These are phyloP conservation scores for Chloroceryle amazona DNA, from an alignment of 2,797 vertebrate species.

Conservation along the genomic window DNA sequence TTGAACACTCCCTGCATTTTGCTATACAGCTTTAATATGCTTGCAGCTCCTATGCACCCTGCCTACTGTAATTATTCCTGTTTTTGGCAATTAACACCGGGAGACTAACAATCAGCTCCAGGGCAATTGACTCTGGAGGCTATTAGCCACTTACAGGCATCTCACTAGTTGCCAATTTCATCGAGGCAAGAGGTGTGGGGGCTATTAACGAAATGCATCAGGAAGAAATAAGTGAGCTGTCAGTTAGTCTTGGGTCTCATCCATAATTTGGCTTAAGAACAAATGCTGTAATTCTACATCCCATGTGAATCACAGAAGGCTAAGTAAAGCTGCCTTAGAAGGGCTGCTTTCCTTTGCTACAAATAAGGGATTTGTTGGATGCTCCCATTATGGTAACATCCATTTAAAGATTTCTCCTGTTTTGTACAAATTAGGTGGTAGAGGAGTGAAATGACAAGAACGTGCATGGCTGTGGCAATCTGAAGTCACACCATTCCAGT, in stretches of 20 bases:
- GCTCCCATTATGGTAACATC: background rate
- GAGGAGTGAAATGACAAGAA: background rate
- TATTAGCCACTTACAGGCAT: conserved; percentile 61
- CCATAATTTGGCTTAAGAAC: conserved; percentile 38
- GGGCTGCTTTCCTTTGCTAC: background rate
- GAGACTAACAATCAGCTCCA: conserved; percentile 64
- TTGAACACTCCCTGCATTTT: background rate
- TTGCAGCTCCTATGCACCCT: background rate
- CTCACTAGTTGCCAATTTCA: conserved; percentile 40
- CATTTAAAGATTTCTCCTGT: background rate
- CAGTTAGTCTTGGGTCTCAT: conserved; percentile 41
- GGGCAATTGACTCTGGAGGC: conserved; percentile 51
- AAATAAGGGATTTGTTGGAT: background rate
- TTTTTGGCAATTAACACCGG: conserved; percentile 65
- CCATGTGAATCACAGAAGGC: background rate
- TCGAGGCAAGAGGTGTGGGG: conserved; percentile 51
- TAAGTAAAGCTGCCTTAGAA: background rate
- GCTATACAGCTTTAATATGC: background rate
- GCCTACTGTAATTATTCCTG: conserved; percentile 31
- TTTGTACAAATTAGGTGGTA: background rate
- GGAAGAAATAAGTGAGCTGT: conserved; percentile 57
- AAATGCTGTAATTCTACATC: conserved; percentile 24
- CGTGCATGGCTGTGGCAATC: background rate
- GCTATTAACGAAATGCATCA: conserved; percentile 60
- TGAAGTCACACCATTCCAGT: background rate